phyloP scores from a whole-genome alignment of 2,888 invertebrate genomes.

The Aelia acuminata region DNA sequence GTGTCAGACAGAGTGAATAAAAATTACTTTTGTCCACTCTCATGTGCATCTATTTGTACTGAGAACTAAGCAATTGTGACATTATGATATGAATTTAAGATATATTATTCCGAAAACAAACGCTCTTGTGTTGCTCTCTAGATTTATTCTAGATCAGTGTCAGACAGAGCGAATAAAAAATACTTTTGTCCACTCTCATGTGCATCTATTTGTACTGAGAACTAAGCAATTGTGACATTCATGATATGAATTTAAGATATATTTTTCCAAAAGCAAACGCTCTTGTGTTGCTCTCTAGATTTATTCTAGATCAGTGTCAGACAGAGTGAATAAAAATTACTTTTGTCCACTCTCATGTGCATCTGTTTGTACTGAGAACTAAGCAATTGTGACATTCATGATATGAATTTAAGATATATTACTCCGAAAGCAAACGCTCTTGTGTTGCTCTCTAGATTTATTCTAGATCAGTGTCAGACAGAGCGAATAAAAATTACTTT shows the following conservation, averaged over 20 bases:
- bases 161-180: not conserved
- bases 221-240: not conserved
- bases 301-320: not conserved
- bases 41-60: not conserved
- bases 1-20: no score
- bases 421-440: no score
- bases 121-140: not conserved
- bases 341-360: not conserved
- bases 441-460: not conserved
- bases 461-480: constrained; percentile 2
- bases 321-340: not conserved
- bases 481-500: not conserved
- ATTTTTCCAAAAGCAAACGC: no score
- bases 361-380: not conserved
- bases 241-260: not conserved
- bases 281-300: not conserved
- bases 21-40: not conserved
- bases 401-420: not conserved
- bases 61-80: constrained; percentile 1
- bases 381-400: not conserved
- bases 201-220: not conserved
- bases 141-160: not conserved
- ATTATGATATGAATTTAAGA: no score
- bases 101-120: not conserved
- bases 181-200: not conserved